Evolutionary conservation across 2,113 vertebrate species (phyloP), one percentile per base, ranked within the genome.

Genomic region (Canis aureus): DNA sequence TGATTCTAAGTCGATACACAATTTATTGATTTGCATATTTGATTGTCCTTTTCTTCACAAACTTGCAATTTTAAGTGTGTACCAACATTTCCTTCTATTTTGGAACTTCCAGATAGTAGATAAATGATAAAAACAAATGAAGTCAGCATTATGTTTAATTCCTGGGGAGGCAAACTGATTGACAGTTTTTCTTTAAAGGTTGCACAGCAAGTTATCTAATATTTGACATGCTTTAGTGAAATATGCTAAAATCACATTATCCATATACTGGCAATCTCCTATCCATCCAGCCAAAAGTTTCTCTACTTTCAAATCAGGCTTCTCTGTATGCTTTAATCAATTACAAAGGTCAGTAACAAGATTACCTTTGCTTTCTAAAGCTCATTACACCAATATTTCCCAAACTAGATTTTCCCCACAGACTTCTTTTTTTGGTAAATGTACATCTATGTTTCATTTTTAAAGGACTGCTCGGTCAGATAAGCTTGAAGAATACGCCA

Each of bases 321-420:
- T 88, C 2, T 59, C 2, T 59, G 1, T 23, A 73, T 86, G 27
- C 12, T 49, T 84, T 96, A 85, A 81, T 93, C 32, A 55, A 94
- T 87, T 67, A 55, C 5, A 85, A 94, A 94, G 15, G 0, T 91
- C 60, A 82, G 12, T 89, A 95, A 67, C 29, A 82, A 85, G 83
- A 59, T 69, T 0, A 81, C 55, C 69, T 6, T 60, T 90, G 27
- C 57, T 89, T 49, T 89, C 71, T 64, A 89, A 79, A 95, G 78
- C 15, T 43, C 35, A 74, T 95, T 71, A 62, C 19, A 84, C 23
- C 3, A 64, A 43, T 59, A 74, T 89, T 91, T 91, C 27, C 10
- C 12, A 73, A 94, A 59, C 16, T 62, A 23, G 3, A 55, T 71
- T 88, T 79, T 53, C 7, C 23, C 38, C 4, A 35, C 16, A 57